Conservation (phyloP, 1,140 invertebrate genomes). For the Drosophila ambigua region DNA sequence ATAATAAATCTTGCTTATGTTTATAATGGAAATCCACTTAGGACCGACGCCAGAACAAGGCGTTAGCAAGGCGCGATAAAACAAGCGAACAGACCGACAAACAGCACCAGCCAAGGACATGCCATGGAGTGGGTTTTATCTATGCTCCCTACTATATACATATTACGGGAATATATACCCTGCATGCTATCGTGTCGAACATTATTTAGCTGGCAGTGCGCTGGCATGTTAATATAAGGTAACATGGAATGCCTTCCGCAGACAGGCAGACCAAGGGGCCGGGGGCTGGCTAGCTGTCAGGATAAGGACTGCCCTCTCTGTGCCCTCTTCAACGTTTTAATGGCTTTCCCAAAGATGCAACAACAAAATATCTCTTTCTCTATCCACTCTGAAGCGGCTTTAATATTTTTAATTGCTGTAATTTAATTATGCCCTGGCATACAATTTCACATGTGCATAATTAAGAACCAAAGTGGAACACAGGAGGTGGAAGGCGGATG, state of each 20-base stretch:
- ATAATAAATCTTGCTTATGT: conserved; percentile 64
- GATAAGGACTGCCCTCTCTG: too few species aligned
- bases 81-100: conserved; percentile 28
- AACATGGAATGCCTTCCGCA: conserved; percentile 29
- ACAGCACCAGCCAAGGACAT: conserved; percentile 36
- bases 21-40: conserved; percentile 69
- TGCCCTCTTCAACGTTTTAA: conserved; percentile 28
- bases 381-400: conserved; percentile 2
- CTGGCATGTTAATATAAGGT: conserved; percentile 49
- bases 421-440: conserved; percentile 10
- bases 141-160: too few species aligned
- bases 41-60: conserved; percentile 8
- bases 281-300: too few species aligned
- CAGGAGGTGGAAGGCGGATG: background rate
- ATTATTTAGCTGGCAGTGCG: conserved; percentile 46
- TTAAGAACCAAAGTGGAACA: background rate
- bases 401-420: conserved; percentile 34
- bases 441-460: conserved; percentile 4
- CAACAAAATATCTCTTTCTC: background rate
- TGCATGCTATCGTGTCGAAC: conserved; percentile 18
- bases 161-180: background rate
- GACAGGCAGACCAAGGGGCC: background rate
- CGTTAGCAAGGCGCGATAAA: conserved; percentile 20
- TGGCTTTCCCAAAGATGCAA: conserved; percentile 13
- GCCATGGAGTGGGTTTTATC: background rate